Base-by-base conservation (phyloP, 2,888 invertebrate genomes). In the Temnothorax unifasciatus region DNA sequence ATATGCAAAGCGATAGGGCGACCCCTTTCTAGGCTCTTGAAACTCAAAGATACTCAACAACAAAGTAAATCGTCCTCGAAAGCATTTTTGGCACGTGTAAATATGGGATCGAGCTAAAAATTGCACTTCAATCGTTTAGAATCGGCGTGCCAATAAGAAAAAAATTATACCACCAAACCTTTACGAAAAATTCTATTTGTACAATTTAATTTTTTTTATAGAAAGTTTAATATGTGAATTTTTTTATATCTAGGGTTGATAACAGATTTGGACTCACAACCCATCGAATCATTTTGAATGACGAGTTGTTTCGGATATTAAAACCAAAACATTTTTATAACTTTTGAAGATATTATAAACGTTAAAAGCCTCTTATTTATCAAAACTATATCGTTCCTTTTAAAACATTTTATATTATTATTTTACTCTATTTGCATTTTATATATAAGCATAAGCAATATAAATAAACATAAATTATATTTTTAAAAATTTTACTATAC, bases 1-100 rank as follows among this genome's bases (percentile, higher is more conserved):
- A 82, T 86, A 86, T 88, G 90, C 86, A 90, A 90, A 88, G 87
- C 61, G 83, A 69, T 73, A 82, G 54, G 66, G 38, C 38, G 63
- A 84, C 83, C 88, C 85, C 81, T 86, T 84, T 73, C 57, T 54
- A 52, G 21, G 84, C 88, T 77, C 86, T 84, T 73, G 18, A 85
- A 86, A 86, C 64, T 68, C 61, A 66, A 71, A 63, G 44, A 73
- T 69, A 61, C 59, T 82, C 81, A 50, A 83, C 59, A 29, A 29
- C 59, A 15, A 47, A 71, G 59, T 47, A 38, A 50, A 71, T 59
- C 59, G 47, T 81, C 3, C 47, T 81, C 47, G 21, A 71, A 18
- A 47, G 18, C 38, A 47, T 71, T 71, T 79, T 47, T 71, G 44
- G 34, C 69, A 41, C 29, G 52, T 21, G 29, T 82, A n/a, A 34